phyloP scores from a whole-genome alignment of 2,797 vertebrate genomes.

The Peromyscus melanophrys region DNA sequence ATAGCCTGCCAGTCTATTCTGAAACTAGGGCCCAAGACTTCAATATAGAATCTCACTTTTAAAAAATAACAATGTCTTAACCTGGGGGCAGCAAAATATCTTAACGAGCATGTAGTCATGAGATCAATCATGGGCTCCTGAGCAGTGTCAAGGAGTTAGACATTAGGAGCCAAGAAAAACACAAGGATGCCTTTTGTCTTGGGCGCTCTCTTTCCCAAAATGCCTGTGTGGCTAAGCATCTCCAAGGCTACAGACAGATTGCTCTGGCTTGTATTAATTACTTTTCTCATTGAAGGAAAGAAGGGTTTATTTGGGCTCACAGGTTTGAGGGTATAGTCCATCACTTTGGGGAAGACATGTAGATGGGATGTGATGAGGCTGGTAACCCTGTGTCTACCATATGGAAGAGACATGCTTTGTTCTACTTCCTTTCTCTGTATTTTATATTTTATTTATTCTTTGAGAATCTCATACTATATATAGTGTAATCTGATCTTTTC shows the following conservation, averaged over 20 bases:
- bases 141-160: background rate
- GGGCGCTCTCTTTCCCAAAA: too few species aligned
- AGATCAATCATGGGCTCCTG: too few species aligned
- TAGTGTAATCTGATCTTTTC: background rate
- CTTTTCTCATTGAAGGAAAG: background rate
- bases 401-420: background rate
- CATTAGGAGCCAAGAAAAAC: background rate
- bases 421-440: background rate
- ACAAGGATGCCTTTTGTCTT: background rate
- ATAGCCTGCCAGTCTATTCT: too few species aligned
- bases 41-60: background rate
- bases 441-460: background rate
- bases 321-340: background rate
- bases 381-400: too few species aligned
- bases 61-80: background rate
- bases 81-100: too few species aligned
- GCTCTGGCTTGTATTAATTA: background rate
- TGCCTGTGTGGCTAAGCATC: background rate
- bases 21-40: background rate
- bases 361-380: background rate
- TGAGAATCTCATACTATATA: background rate
- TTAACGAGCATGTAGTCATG: background rate
- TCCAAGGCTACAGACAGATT: background rate
- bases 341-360: background rate
- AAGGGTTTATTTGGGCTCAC: background rate